These are phyloP conservation scores for Callimorpha dominula DNA, from an alignment of 2,888 invertebrate genomes.

Conservation along the genomic window DNA sequence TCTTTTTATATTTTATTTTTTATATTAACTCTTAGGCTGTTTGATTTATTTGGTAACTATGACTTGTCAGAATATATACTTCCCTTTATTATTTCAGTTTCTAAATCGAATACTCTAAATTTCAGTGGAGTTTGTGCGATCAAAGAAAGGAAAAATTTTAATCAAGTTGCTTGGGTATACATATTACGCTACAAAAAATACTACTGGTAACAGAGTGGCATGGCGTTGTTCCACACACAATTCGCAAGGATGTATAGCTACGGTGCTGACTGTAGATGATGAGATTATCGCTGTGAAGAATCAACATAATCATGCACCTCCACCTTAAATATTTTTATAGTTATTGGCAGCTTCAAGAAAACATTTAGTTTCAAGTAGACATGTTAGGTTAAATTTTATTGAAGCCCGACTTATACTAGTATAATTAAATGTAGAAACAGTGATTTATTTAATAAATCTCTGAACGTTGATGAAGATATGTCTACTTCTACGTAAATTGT, in stretches of 20 bases:
- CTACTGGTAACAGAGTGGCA: constrained; percentile 12
- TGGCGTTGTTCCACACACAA: constrained; percentile 59
- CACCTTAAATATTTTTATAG: not conserved
- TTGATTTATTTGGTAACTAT: no score
- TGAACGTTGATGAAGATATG: no score
- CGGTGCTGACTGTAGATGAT: constrained; percentile 49
- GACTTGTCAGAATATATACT: no score
- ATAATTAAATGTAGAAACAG: no score
- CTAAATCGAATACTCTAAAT: constrained; percentile 6
- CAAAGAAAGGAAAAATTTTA: constrained; percentile 32
- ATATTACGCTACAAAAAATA: constrained; percentile 28
- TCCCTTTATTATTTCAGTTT: not conserved
- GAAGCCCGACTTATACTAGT: not conserved
- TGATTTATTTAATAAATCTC: no score
- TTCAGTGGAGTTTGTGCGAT: constrained; percentile 34
- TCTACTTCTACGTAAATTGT: no score
- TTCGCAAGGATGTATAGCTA: constrained; percentile 52
- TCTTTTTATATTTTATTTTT: no score
- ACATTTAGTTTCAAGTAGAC: not conserved
- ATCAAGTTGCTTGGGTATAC: constrained; percentile 56
- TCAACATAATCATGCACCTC: constrained; percentile 26
- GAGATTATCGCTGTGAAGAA: constrained; percentile 17
- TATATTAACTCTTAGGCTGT: no score
- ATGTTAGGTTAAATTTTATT: no score
- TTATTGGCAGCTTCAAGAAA: not conserved